Conservation (phyloP, 2,797 vertebrate genomes). For the Valencia hispanica region DNA sequence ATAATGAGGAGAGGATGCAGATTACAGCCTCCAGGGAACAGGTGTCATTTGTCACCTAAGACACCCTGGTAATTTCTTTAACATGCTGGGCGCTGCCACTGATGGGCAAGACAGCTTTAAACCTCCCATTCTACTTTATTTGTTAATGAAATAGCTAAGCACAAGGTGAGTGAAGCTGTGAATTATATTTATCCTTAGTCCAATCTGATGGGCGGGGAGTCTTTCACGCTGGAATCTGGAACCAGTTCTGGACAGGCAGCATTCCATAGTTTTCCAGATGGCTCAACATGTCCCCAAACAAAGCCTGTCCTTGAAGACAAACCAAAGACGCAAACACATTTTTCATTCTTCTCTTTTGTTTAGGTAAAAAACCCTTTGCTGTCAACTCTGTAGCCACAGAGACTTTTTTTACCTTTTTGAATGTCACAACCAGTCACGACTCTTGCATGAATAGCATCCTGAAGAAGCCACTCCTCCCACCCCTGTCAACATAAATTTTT, state of each 20-base stretch:
- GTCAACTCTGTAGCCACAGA: background rate
- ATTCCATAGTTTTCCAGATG: slow-evolving; percentile 38
- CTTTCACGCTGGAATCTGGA: slow-evolving; percentile 49
- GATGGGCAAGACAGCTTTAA: background rate
- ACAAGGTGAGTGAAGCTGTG: background rate
- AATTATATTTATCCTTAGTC: background rate
- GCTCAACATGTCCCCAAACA: slow-evolving; percentile 21
- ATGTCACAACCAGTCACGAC: background rate
- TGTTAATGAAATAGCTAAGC: background rate
- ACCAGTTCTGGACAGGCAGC: slow-evolving; percentile 51
- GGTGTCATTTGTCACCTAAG: slow-evolving; percentile 57
- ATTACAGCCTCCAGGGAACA: slow-evolving; percentile 39
- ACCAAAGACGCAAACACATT: background rate
- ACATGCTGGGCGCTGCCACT: slow-evolving; percentile 23
- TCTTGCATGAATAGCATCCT: background rate
- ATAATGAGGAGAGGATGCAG: slow-evolving; percentile 54
- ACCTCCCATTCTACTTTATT: background rate
- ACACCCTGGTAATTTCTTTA: slow-evolving; percentile 40
- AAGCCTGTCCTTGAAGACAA: slow-evolving; percentile 8
- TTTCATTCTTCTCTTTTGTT: background rate
- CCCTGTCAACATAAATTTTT: background rate
- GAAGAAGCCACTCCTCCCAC: background rate
- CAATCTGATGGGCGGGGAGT: slow-evolving; percentile 22
- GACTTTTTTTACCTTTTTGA: background rate
- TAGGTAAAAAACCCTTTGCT: background rate